Conservation (phyloP, 2,888 invertebrate species). For the Zootermopsis nevadensis region DNA sequence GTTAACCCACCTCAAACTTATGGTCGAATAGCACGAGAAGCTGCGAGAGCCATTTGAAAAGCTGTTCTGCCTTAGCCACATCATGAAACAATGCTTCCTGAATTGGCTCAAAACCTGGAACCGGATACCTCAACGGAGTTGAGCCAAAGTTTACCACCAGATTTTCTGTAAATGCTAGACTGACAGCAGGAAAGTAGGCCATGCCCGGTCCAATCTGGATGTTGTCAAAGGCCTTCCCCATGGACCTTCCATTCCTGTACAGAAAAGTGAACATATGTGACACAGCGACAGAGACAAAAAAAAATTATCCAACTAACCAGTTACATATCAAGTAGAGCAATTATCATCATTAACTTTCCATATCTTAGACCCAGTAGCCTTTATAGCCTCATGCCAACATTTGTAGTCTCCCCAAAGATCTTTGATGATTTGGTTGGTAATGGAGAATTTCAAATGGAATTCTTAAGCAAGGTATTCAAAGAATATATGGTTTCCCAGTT, state of each 20-base stretch:
- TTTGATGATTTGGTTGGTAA: too few relatives aligned
- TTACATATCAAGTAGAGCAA: too few relatives aligned
- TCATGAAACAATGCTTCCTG: slow-evolving; percentile 63
- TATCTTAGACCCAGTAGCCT: too few relatives aligned
- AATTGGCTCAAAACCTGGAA: slow-evolving; percentile 74
- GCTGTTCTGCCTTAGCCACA: slow-evolving; percentile 60
- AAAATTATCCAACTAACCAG: too few relatives aligned
- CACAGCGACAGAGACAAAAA: too few relatives aligned
- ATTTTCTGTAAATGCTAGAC: slow-evolving; percentile 80
- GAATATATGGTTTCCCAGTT: too few relatives aligned
- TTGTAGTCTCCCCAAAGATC: too few relatives aligned
- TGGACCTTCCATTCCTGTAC: slow-evolving; percentile 77
- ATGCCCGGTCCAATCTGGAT: slow-evolving; percentile 78
- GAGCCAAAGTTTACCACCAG: slow-evolving; percentile 84
- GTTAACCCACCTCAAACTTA: slow-evolving; percentile 51
- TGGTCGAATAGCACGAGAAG: slow-evolving; percentile 59
- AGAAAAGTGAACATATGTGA: background rate
- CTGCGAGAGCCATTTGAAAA: slow-evolving; percentile 65
- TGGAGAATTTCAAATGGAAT: too few relatives aligned
- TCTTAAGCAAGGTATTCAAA: too few relatives aligned
- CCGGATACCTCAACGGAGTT: slow-evolving; percentile 74
- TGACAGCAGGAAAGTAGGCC: slow-evolving; percentile 85
- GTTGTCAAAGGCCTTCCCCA: slow-evolving; percentile 79
- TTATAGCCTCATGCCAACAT: too few relatives aligned
- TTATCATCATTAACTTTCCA: too few relatives aligned